These are phyloP conservation scores for Paramuricea clavata DNA, from an alignment of 92 coral and sea anemone species.

Conservation along the genomic window DNA sequence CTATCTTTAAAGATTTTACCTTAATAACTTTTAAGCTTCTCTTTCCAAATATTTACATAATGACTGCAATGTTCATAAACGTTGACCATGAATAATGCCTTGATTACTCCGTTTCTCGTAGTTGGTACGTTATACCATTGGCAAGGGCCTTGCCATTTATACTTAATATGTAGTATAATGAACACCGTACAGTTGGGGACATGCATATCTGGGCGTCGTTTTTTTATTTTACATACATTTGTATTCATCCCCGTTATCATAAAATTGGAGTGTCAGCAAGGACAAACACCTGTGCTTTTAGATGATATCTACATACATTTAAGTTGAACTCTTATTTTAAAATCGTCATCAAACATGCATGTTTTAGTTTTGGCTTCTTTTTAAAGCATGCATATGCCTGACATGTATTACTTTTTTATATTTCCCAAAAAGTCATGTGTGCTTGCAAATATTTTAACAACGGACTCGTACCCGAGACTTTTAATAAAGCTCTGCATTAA, in stretches of 20 bases:
- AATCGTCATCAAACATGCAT: not conserved
- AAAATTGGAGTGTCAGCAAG: not conserved
- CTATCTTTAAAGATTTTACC: not conserved
- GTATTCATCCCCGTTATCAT: slow-evolving; percentile 13
- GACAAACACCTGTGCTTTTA: not conserved
- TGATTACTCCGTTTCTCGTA: too few species aligned
- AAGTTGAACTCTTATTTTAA: not conserved
- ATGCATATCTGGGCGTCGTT: too few species aligned
- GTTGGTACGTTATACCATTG: too few species aligned
- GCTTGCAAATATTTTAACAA: too few species aligned
- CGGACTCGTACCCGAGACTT: too few species aligned
- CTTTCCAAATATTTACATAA: not conserved
- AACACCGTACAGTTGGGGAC: too few species aligned
- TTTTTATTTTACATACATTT: too few species aligned
- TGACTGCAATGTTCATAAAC: not conserved
- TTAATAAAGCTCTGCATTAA: too few species aligned
- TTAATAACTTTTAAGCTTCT: not conserved
- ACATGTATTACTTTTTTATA: too few species aligned
- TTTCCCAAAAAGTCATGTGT: too few species aligned
- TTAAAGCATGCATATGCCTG: not conserved
- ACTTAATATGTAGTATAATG: too few species aligned
- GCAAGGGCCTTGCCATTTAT: too few species aligned
- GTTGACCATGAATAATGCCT: not conserved
- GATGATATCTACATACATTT: not conserved
- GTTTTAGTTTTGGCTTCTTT: not conserved